A percentile compares a stretch with the other conserved stretches of the same genome.
Conservation (phyloP, 1,140 invertebrate genomes). For the Ephestia elutella region DNA sequence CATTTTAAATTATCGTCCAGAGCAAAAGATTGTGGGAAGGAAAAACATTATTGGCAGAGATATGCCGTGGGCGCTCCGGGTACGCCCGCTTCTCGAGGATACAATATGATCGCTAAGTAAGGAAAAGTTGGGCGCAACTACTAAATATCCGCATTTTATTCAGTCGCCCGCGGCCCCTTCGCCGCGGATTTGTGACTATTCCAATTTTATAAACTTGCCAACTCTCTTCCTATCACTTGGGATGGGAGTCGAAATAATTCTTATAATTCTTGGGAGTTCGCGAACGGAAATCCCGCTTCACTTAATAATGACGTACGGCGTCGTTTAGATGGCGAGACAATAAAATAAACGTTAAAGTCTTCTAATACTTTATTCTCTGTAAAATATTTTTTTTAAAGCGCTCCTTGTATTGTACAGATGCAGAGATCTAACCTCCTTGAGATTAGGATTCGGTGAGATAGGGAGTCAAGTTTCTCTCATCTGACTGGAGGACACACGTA, state of each 20-base stretch:
- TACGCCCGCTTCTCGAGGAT: conserved; percentile 15
- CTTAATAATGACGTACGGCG: background rate
- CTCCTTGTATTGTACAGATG: too few species aligned
- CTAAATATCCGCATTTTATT: conserved; percentile 27
- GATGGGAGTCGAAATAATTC: background rate
- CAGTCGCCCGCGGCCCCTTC: conserved; percentile 9
- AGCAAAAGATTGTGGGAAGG: conserved; percentile 34
- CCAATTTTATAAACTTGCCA: conserved; percentile 14
- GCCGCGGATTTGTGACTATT: conserved; percentile 9
- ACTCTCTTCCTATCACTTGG: conserved; percentile 13
- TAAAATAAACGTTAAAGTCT: background rate
- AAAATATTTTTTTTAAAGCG: too few species aligned
- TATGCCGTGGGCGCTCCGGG: conserved; percentile 19
- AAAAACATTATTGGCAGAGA: conserved; percentile 32
- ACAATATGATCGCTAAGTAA: conserved; percentile 31
- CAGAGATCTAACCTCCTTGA: too few species aligned
- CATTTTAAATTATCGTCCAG: conserved; percentile 48
- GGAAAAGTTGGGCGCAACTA: conserved; percentile 23
- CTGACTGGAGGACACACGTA: too few species aligned
- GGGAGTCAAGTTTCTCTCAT: too few species aligned
- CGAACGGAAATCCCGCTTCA: background rate
- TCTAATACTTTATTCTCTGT: too few species aligned
- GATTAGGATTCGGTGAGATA: too few species aligned
- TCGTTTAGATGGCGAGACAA: conserved; percentile 1
- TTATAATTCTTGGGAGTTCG: background rate